phyloP scores from a whole-genome alignment of 2,113 vertebrate genomes.

The Melospiza melodia region DNA sequence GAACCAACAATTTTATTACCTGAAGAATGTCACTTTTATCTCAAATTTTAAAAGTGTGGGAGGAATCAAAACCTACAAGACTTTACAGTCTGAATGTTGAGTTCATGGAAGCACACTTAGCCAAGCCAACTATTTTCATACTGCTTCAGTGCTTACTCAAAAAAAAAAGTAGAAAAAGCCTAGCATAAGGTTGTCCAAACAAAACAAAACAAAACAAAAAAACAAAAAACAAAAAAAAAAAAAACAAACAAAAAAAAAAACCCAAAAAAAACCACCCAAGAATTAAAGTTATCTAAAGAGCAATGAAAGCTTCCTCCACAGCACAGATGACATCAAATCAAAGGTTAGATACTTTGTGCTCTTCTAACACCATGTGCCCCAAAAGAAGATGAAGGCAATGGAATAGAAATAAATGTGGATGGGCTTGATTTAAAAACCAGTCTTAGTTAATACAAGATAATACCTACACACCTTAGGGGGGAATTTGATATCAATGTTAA shows the following conservation, averaged over 20 bases:
- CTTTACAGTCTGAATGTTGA: neutral
- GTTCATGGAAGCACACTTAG: neutral
- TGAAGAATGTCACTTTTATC: neutral
- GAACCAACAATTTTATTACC: neutral
- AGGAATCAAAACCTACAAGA: neutral
- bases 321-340: neutral
- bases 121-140: neutral
- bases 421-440: neutral
- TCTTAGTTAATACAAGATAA: neutral
- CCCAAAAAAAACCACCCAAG: neutral
- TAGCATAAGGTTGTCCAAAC: neutral
- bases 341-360: neutral
- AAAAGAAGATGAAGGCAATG: neutral
- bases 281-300: neutral
- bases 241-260: neutral
- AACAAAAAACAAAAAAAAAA: neutral
- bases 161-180: neutral
- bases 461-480: conserved; percentile 85
- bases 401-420: neutral
- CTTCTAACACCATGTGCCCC: neutral
- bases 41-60: neutral
- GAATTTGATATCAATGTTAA: conserved; percentile 94
- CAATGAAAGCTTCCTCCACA: neutral
- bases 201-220: neutral
- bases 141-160: neutral